phyloP scores from a whole-genome alignment of 2,113 vertebrate genomes.

The Grallaria varia region DNA sequence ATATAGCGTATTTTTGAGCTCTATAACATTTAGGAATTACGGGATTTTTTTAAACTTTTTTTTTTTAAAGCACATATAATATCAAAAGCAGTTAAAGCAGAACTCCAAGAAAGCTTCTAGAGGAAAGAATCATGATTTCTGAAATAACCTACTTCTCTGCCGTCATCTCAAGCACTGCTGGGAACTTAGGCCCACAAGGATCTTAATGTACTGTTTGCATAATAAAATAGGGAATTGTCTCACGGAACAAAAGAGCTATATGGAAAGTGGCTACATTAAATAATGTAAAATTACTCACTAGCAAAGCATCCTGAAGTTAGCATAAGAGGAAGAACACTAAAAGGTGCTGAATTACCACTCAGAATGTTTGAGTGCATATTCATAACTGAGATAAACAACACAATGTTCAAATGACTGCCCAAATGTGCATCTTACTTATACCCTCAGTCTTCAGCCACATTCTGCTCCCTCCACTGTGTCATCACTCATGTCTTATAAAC shows the following conservation, averaged over 20 bases:
- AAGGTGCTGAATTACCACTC: slow-evolving; percentile 27
- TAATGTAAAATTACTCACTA: slow-evolving; percentile 48
- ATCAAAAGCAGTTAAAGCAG: slow-evolving; percentile 42
- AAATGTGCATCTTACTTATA: neutral
- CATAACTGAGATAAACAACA: neutral
- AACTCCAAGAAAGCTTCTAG: slow-evolving; percentile 31
- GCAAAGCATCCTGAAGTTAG: slow-evolving; percentile 1
- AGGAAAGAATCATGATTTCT: slow-evolving; percentile 56
- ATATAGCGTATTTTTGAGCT: slow-evolving; percentile 58
- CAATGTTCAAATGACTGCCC: neutral
- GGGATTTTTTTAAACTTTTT: neutral
- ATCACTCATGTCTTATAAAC: neutral
- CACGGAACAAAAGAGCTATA: slow-evolving; percentile 44
- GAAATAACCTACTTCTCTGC: slow-evolving; percentile 44
- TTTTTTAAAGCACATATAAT: neutral
- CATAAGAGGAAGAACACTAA: neutral
- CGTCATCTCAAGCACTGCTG: slow-evolving; percentile 1
- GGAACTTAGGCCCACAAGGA: slow-evolving; percentile 44
- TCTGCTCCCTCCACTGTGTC: neutral
- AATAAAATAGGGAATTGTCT: slow-evolving; percentile 61
- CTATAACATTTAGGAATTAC: slow-evolving; percentile 66
- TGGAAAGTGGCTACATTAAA: slow-evolving; percentile 48
- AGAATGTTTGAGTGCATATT: neutral
- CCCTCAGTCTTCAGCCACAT: neutral
- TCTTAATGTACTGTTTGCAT: slow-evolving; percentile 60